phyloP scores from a whole-genome alignment of 2,113 vertebrate species.

The Natator depressus region DNA sequence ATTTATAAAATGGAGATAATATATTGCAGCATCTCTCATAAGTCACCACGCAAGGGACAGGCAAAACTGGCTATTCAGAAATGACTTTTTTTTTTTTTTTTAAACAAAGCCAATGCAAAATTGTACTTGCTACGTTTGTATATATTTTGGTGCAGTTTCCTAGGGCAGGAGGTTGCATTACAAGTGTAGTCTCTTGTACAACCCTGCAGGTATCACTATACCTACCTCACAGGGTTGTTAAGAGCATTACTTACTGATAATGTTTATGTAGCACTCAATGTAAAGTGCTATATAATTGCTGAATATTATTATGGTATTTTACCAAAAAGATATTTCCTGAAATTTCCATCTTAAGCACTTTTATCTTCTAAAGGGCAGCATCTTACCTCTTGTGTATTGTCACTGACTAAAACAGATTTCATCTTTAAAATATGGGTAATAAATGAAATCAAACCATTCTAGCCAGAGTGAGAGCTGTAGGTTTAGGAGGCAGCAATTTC shows the following conservation, averaged over 20 bases:
- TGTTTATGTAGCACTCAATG: not conserved
- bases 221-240: not conserved
- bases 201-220: not conserved
- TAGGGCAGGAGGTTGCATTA: not conserved
- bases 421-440: slow-evolving; percentile 8
- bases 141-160: not conserved
- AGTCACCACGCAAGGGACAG: not conserved
- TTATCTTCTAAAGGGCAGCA: not conserved
- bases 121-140: not conserved
- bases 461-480: slow-evolving; percentile 65
- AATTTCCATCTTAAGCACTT: not conserved
- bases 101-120: not conserved
- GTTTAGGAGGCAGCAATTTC: slow-evolving; percentile 62
- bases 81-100: not conserved
- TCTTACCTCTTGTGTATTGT: not conserved
- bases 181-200: not conserved
- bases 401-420: not conserved
- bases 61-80: not conserved
- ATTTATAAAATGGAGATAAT: not conserved
- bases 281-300: not conserved
- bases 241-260: not conserved
- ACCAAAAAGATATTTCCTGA: not conserved
- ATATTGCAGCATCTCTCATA: not conserved
- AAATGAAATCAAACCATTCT: slow-evolving; percentile 77
- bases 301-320: not conserved